Evolutionary conservation across 92 coral and sea anemone species (phyloP).

Genomic region (Palythoa grandis): DNA sequence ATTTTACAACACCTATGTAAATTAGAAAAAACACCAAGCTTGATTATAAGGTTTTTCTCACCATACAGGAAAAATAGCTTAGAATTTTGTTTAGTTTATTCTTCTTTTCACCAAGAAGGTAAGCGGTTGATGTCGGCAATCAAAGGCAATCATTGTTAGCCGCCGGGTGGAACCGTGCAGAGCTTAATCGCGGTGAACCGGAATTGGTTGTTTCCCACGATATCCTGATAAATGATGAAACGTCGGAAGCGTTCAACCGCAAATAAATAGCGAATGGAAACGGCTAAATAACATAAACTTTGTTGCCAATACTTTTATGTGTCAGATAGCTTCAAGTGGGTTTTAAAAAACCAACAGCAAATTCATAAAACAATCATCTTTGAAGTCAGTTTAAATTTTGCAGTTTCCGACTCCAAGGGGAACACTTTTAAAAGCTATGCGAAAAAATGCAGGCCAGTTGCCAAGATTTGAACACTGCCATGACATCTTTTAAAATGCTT

Average conservation of each 20-base stretch:
- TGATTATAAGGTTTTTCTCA: too few species aligned
- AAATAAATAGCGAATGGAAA: slow-evolving; percentile 26
- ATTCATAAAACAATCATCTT: neutral
- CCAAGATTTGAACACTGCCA: neutral
- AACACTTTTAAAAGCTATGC: neutral
- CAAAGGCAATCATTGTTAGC: neutral
- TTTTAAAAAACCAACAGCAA: neutral
- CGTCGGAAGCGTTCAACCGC: slow-evolving; percentile 35
- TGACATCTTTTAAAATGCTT: neutral
- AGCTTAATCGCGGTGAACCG: neutral
- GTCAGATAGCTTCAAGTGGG: neutral
- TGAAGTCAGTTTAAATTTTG: neutral
- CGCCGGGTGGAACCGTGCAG: neutral
- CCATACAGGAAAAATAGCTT: too few species aligned
- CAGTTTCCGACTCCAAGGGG: neutral
- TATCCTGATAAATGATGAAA: neutral
- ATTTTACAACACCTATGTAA: too few species aligned
- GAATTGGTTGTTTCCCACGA: neutral
- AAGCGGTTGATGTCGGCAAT: slow-evolving; percentile 4
- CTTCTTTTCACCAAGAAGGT: neutral
- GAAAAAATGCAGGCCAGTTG: slow-evolving; percentile 14
- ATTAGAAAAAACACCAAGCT: too few species aligned
- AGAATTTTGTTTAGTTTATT: too few species aligned
- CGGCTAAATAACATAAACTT: neutral
- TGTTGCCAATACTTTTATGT: neutral